These are phyloP conservation scores for Scatophagus argus DNA, from an alignment of 2,113 vertebrate genomes.

Conservation along the genomic window DNA sequence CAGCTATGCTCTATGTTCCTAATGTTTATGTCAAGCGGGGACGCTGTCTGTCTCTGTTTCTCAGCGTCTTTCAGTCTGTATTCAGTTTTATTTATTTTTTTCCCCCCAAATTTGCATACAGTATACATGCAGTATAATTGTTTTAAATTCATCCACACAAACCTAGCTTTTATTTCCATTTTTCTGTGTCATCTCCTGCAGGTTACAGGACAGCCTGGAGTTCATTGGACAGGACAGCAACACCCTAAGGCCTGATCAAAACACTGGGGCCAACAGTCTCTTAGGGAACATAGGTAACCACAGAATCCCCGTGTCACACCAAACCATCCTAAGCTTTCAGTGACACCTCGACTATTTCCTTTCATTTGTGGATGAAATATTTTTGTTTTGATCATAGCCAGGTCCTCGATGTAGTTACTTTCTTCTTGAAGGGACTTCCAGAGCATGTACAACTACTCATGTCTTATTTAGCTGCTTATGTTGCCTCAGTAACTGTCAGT, in stretches of 20 bases:
- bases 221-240: conserved; percentile 95
- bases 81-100: not conserved
- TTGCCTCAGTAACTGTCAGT: not conserved
- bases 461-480: not conserved
- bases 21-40: not conserved
- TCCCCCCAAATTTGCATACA: not conserved
- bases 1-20: not conserved
- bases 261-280: conserved; percentile 89
- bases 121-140: not conserved
- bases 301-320: not conserved
- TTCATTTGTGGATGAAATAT: not conserved
- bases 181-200: conserved; percentile 56
- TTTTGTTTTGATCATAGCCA: not conserved
- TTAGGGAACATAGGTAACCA: conserved; percentile 95
- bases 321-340: not conserved
- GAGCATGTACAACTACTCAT: not conserved
- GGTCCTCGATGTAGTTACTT: not conserved
- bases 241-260: conserved; percentile 91
- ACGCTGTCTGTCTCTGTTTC: not conserved
- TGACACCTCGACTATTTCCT: not conserved
- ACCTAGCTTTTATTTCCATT: not conserved
- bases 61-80: not conserved
- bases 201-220: conserved; percentile 98
- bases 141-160: not conserved
- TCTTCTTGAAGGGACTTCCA: not conserved